Evolutionary conservation across 2,113 vertebrate species (phyloP).

Genomic region (Typhlomys cinereus): DNA sequence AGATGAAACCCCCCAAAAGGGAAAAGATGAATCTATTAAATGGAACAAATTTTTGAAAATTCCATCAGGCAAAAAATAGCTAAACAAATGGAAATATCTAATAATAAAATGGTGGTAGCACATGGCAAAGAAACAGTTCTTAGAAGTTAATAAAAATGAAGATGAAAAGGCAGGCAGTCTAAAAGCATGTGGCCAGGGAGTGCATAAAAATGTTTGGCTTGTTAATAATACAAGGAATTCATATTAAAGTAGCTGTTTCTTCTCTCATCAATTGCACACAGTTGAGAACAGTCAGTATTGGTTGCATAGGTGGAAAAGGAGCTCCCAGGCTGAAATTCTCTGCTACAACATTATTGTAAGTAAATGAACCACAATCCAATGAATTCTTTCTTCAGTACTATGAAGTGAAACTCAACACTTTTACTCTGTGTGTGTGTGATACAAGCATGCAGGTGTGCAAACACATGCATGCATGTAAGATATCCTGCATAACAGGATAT

Average conservation of each 20-base stretch:
- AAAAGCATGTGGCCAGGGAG: neutral
- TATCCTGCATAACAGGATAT: no score
- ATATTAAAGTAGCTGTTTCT: neutral
- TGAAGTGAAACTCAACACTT: no score
- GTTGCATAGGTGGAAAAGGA: neutral
- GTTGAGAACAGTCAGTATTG: neutral
- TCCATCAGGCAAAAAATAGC: neutral
- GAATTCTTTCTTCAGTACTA: neutral
- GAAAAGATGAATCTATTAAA: neutral
- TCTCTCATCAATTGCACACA: neutral
- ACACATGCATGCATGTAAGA: no score
- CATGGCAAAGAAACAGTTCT: neutral
- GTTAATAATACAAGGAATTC: neutral
- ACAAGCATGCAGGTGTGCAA: no score
- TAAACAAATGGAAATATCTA: neutral
- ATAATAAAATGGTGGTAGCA: neutral
- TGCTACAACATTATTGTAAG: neutral
- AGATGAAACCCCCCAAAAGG: neutral
- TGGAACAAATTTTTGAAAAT: conserved; percentile 34
- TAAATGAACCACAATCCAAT: neutral
- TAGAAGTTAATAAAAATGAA: neutral
- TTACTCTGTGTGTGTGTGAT: no score
- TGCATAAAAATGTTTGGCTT: neutral
- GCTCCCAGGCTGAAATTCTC: no score
- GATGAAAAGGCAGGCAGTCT: neutral